These are phyloP conservation scores for Equus przewalskii DNA, from an alignment of 2,113 vertebrate genomes.

Conservation along the genomic window DNA sequence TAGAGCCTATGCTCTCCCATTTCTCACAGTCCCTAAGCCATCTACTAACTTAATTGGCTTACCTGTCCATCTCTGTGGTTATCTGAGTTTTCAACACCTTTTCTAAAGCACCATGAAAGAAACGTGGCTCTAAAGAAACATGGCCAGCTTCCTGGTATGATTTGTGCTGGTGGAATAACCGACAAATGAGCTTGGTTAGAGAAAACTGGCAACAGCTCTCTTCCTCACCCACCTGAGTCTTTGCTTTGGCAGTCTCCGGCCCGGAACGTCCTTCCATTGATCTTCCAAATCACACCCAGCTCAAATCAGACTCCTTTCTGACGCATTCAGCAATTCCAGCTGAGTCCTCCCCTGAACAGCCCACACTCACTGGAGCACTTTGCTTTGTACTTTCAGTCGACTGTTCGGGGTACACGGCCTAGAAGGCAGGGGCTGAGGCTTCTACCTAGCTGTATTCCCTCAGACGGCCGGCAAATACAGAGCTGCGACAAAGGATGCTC, in stretches of 20 bases:
- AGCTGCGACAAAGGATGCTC: not conserved
- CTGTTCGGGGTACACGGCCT: not conserved
- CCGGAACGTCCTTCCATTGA: not conserved
- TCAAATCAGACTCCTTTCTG: not conserved
- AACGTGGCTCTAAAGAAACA: not conserved
- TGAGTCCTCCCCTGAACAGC: not conserved
- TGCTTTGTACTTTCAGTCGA: not conserved
- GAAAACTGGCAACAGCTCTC: not conserved
- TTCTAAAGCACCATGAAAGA: not conserved
- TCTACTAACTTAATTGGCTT: not conserved
- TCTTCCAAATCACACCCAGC: not conserved
- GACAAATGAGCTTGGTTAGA: not conserved
- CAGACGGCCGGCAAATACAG: not conserved
- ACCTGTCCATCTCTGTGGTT: not conserved
- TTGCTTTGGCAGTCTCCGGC: not conserved
- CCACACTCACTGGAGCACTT: not conserved
- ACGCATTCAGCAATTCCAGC: not conserved
- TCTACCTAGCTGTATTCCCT: not conserved
- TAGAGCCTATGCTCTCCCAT: not conserved
- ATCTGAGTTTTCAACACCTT: not conserved
- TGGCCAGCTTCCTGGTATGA: not conserved
- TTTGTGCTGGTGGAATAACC: not conserved
- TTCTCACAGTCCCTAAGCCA: not conserved
- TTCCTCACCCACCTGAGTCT: not conserved
- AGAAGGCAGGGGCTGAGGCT: not conserved